These are phyloP conservation scores for Adrianichthys oophorus DNA, from an alignment of 2,797 vertebrate genomes.

Conservation along the genomic window DNA sequence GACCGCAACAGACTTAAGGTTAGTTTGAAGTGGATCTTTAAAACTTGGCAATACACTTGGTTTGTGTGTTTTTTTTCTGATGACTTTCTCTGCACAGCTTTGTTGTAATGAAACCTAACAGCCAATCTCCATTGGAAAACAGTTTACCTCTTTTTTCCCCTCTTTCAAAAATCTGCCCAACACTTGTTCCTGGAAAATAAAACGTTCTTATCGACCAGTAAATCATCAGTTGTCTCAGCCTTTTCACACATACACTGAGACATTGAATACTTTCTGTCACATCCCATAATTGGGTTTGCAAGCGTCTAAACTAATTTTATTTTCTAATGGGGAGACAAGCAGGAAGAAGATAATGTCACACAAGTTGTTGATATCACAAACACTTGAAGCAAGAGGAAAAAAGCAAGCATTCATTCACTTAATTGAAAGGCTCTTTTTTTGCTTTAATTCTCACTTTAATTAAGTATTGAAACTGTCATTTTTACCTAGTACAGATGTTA, in stretches of 20 bases:
- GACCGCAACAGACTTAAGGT: no score
- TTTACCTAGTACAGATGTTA: no score
- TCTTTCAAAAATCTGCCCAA: constrained; percentile 7
- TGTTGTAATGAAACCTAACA: constrained; percentile 20
- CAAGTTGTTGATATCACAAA: constrained; percentile 27
- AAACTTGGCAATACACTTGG: no score
- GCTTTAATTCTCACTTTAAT: background rate
- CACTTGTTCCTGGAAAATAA: constrained; percentile 22
- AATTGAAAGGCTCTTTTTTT: constrained; percentile 4
- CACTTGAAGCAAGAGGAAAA: constrained; percentile 13
- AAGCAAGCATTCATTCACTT: background rate
- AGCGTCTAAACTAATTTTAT: constrained; percentile 66
- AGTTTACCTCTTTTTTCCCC: constrained; percentile 6
- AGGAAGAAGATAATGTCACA: constrained; percentile 62
- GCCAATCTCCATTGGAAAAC: constrained; percentile 8
- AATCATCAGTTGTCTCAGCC: constrained; percentile 54
- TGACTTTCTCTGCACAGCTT: constrained; percentile 9
- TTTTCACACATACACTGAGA: constrained; percentile 58
- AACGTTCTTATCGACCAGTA: constrained; percentile 31
- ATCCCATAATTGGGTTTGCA: constrained; percentile 65
- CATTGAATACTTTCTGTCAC: constrained; percentile 52
- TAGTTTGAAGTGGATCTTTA: no score
- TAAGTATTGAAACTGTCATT: background rate
- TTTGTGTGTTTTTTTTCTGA: no score
- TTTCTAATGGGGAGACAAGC: constrained; percentile 55